Percentiles rank a stretch among this genome's conserved stretches.
Conservation (phyloP, 2,797 vertebrate genomes). For the Lindbergichthys nudifrons region DNA sequence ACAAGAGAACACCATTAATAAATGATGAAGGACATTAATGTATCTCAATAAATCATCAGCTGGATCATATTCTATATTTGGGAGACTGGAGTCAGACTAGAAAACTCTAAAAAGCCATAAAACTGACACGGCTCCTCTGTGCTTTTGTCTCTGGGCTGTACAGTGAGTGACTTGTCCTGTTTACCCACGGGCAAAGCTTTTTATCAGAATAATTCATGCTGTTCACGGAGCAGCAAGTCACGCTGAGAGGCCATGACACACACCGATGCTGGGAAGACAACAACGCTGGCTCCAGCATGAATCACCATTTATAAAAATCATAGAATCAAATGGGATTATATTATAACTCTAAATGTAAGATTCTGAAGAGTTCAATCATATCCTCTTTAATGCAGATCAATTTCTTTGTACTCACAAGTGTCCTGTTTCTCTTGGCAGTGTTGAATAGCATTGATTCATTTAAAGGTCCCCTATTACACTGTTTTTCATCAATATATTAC, state of each 20-base stretch:
- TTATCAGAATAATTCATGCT: constrained; percentile 53
- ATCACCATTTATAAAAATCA: constrained; percentile 26
- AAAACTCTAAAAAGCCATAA: constrained; percentile 1
- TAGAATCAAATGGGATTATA: constrained; percentile 24
- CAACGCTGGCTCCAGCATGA: constrained; percentile 28
- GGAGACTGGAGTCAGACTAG: not conserved
- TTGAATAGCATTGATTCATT: no score
- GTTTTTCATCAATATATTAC: no score
- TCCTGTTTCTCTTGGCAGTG: not conserved
- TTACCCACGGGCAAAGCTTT: constrained; percentile 30
- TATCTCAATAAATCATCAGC: constrained; percentile 48
- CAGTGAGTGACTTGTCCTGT: constrained; percentile 35
- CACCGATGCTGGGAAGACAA: constrained; percentile 9
- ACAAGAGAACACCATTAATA: constrained; percentile 49
- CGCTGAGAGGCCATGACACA: constrained; percentile 31
- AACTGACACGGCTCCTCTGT: not conserved
- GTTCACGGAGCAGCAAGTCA: constrained; percentile 24
- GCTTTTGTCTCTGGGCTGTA: constrained; percentile 19
- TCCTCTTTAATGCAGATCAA: constrained; percentile 6
- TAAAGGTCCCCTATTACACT: no score
- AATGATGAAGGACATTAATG: constrained; percentile 7
- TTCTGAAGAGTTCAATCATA: not conserved
- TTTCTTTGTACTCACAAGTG: constrained; percentile 9
- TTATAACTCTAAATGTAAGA: constrained; percentile 55
- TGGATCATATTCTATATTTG: constrained; percentile 19